phyloP scores from a whole-genome alignment of 2,797 vertebrate species.

The Esox lucius region DNA sequence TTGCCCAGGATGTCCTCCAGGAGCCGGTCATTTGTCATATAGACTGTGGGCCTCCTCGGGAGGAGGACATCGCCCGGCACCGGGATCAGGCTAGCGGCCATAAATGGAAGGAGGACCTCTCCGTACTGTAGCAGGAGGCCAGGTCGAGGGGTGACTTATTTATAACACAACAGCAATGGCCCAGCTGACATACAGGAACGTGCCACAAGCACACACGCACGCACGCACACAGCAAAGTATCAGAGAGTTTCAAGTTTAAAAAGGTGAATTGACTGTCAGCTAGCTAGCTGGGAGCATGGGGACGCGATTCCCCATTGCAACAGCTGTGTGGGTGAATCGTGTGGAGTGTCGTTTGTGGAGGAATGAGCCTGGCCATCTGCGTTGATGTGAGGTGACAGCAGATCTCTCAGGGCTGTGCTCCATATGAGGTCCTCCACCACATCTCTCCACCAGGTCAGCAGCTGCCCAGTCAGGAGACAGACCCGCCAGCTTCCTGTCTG shows the following conservation, averaged over 20 bases:
- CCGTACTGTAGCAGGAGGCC: conserved; percentile 22
- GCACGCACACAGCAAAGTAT: too few species aligned
- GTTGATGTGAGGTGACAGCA: neutral
- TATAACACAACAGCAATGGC: conserved; percentile 10
- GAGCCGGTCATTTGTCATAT: neutral
- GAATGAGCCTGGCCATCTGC: neutral
- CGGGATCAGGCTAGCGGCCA: conserved; percentile 26
- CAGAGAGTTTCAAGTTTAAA: too few species aligned
- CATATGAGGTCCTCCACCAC: too few species aligned
- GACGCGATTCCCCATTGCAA: neutral
- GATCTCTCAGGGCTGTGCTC: too few species aligned
- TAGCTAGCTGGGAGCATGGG: too few species aligned
- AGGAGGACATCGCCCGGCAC: neutral
- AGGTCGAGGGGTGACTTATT: conserved; percentile 25
- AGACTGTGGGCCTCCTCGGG: neutral
- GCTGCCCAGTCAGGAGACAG: neutral
- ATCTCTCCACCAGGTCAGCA: neutral
- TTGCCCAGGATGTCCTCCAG: neutral
- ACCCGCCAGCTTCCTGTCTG: neutral
- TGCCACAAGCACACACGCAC: too few species aligned
- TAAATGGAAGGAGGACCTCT: conserved; percentile 36
- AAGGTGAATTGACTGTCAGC: too few species aligned
- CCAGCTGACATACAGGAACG: conserved; percentile 4
- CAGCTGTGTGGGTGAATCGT: neutral
- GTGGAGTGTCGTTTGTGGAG: neutral